Conservation (phyloP, 2,113 vertebrate genomes). For the Hemicordylus capensis region DNA sequence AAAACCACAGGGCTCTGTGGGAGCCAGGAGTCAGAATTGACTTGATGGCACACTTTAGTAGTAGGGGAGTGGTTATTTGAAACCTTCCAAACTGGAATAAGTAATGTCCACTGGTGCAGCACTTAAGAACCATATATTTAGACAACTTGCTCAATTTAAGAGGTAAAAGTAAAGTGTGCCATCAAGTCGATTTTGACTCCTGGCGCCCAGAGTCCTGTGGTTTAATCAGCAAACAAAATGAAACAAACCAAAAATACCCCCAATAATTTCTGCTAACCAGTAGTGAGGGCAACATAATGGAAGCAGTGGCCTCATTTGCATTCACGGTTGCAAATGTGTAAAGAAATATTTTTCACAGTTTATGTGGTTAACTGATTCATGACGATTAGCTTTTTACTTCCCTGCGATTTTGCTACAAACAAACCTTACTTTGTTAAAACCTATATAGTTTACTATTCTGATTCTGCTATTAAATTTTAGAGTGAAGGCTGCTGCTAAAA, state of each 20-base stretch:
- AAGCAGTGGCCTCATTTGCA: not conserved
- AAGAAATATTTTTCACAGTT: not conserved
- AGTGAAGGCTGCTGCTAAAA: too few relatives aligned
- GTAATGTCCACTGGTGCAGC: not conserved
- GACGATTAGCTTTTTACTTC: not conserved
- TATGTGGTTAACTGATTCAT: not conserved
- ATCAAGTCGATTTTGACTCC: too few relatives aligned
- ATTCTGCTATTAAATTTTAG: not conserved
- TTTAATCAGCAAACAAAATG: not conserved
- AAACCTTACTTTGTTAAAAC: not conserved
- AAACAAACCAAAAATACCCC: too few relatives aligned
- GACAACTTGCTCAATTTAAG: not conserved
- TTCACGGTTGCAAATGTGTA: not conserved
- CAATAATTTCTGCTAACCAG: not conserved
- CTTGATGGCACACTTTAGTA: not conserved
- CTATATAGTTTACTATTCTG: not conserved
- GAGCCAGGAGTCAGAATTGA: too few relatives aligned
- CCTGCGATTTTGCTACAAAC: not conserved
- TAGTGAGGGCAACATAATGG: not conserved
- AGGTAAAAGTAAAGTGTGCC: too few relatives aligned
- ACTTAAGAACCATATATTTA: not conserved
- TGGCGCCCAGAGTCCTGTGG: too few relatives aligned
- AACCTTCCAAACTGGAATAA: too few relatives aligned
- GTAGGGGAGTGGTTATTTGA: not conserved
- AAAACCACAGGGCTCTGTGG: too few relatives aligned